These are phyloP conservation scores for Puma concolor DNA, from an alignment of 2,113 vertebrate species.

Conservation along the genomic window DNA sequence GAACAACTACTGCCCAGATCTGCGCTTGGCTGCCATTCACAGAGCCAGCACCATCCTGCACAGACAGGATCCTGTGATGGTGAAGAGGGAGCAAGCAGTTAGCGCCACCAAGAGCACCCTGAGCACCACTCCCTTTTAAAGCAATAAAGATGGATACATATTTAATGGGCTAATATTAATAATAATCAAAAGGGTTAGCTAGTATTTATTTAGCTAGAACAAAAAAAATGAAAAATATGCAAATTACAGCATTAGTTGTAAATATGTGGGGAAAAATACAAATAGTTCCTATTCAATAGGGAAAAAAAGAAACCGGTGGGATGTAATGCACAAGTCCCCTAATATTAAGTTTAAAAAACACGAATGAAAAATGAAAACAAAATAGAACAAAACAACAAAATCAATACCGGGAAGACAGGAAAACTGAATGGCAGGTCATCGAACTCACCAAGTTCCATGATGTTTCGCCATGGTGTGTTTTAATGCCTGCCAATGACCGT, in stretches of 20 bases:
- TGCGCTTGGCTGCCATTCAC: background rate
- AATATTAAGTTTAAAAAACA: background rate
- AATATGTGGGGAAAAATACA: background rate
- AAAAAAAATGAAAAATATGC: background rate
- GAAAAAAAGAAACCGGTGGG: background rate
- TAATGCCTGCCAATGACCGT: background rate
- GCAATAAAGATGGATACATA: background rate
- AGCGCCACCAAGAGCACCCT: background rate
- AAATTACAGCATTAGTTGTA: background rate
- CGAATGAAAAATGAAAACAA: background rate
- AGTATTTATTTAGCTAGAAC: background rate
- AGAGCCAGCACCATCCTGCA: background rate
- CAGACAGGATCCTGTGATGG: background rate
- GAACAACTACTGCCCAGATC: background rate
- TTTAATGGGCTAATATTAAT: background rate
- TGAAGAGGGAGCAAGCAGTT: background rate
- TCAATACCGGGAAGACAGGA: background rate
- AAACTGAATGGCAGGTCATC: background rate
- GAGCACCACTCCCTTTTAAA: background rate
- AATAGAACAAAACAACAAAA: background rate
- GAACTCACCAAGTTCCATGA: background rate
- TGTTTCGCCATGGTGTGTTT: background rate
- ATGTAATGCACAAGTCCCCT: background rate
- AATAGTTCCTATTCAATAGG: background rate
- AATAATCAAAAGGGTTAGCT: background rate